phyloP scores from a whole-genome alignment of 2,888 invertebrate genomes.

The Asteroscopus sphinx region DNA sequence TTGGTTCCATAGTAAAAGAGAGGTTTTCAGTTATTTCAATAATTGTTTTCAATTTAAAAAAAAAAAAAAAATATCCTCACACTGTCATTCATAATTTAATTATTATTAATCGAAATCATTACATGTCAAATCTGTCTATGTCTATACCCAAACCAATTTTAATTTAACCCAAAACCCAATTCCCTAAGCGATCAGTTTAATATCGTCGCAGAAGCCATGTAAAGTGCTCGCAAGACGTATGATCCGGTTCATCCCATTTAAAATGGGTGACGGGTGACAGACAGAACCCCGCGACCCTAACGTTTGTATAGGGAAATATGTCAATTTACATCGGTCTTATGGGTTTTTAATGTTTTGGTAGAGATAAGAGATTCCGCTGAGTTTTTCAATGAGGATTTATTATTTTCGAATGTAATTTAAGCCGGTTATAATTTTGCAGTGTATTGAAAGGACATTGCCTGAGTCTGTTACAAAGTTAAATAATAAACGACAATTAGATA shows the following conservation, averaged over 20 bases:
- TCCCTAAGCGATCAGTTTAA: constrained; percentile 28
- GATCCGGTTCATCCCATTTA: constrained; percentile 55
- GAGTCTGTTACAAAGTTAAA: no score
- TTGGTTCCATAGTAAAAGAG: no score
- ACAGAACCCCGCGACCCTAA: constrained; percentile 50
- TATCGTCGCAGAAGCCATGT: constrained; percentile 48
- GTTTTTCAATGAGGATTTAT: constrained; percentile 16
- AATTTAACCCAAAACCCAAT: constrained; percentile 18
- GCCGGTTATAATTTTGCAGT: constrained; percentile 10
- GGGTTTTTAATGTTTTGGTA: constrained; percentile 35
- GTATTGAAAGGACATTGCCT: no score
- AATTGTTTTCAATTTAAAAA: no score
- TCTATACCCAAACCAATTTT: constrained; percentile 11
- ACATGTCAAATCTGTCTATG: no score
- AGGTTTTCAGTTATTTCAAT: no score
- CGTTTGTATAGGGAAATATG: constrained; percentile 65
- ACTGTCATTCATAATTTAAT: no score
- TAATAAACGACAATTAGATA: no score
- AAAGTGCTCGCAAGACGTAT: constrained; percentile 37
- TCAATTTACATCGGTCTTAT: constrained; percentile 62
- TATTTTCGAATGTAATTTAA: constrained; percentile 7
- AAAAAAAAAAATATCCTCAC: no score
- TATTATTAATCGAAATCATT: no score
- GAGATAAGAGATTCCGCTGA: constrained; percentile 11
- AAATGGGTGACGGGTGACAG: constrained; percentile 52